Evolutionary conservation across 2,888 invertebrate species (phyloP).

Genomic region (Drosophila kuntzei): DNA sequence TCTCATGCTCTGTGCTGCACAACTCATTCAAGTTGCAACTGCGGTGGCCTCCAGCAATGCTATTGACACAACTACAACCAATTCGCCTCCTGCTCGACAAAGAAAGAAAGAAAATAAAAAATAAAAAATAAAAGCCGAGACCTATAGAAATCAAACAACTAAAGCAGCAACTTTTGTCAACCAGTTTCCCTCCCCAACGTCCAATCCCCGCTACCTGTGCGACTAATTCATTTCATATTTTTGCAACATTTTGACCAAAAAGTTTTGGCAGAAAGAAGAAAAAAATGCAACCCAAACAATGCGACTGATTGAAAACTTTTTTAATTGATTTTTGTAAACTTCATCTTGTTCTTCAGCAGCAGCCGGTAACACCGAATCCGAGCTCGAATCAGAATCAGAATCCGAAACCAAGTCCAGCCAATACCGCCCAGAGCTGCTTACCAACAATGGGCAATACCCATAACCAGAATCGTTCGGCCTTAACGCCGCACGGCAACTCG

Average conservation of each 20-base stretch:
- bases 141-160: constrained; percentile 67
- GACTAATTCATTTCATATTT: constrained; percentile 79
- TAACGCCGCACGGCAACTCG: constrained; percentile 15
- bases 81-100: neutral
- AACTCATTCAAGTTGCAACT: constrained; percentile 32
- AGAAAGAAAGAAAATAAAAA: neutral
- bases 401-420: constrained; percentile 6
- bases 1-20: neutral
- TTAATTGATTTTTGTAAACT: constrained; percentile 82
- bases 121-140: neutral
- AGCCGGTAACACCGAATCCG: constrained; percentile 1
- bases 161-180: constrained; percentile 70
- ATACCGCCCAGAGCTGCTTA: constrained; percentile 2
- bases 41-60: constrained; percentile 40
- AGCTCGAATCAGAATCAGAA: too few species aligned
- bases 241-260: constrained; percentile 66
- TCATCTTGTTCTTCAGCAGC: constrained; percentile 26
- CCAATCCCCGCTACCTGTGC: constrained; percentile 44
- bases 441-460: constrained; percentile 79
- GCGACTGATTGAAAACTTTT: constrained; percentile 82
- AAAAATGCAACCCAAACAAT: constrained; percentile 64
- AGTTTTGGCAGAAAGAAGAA: constrained; percentile 33
- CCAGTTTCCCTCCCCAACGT: constrained; percentile 10
- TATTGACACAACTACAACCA: constrained; percentile 44
- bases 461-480: constrained; percentile 48